phyloP scores from a whole-genome alignment of 2,113 vertebrate genomes.

The Cyanoliseus patagonus region DNA sequence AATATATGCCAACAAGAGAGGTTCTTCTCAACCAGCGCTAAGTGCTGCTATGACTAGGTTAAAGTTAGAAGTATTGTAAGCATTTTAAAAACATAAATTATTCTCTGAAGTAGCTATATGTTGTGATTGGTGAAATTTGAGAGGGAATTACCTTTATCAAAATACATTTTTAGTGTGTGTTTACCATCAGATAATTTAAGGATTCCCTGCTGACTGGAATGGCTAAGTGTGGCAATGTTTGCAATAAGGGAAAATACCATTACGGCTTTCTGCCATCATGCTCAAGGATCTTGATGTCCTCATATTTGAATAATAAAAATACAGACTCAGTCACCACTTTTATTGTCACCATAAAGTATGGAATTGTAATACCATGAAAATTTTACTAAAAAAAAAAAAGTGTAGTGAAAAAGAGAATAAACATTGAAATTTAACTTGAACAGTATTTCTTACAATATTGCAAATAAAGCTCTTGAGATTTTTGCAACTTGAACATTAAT shows the following conservation, averaged over 20 bases:
- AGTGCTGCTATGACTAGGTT: background rate
- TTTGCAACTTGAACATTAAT: background rate
- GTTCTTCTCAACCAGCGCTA: background rate
- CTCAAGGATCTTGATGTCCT: background rate
- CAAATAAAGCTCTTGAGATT: background rate
- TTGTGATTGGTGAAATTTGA: background rate
- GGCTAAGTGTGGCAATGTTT: background rate
- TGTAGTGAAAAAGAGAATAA: background rate
- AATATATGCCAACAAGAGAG: background rate
- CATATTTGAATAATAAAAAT: background rate
- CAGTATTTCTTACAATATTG: background rate
- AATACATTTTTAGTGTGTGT: background rate
- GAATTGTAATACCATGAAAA: background rate
- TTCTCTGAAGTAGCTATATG: background rate
- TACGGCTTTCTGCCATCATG: background rate
- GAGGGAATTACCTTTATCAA: background rate
- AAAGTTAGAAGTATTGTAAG: background rate
- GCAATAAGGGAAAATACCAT: background rate
- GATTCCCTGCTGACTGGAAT: background rate
- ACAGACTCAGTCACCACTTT: background rate
- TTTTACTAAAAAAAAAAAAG: background rate
- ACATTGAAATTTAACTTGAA: rapidly evolving
- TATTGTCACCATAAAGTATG: background rate
- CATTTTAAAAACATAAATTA: background rate
- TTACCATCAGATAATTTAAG: background rate